Conservation (phyloP, 2,113 vertebrate genomes). For the Psittacara wagleri region DNA sequence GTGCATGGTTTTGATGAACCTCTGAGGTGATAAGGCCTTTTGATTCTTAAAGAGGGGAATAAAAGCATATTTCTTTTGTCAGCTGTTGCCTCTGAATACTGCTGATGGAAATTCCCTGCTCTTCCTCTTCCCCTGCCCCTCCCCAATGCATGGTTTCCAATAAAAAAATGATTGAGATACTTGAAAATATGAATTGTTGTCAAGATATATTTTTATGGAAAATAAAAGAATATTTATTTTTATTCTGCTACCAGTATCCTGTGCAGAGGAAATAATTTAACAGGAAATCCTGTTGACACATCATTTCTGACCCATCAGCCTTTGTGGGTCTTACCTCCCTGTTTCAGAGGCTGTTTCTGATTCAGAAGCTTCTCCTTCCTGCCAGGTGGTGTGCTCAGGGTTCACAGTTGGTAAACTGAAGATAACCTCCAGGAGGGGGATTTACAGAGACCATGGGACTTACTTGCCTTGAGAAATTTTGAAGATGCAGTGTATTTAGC, state of each 20-base stretch:
- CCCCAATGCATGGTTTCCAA: not conserved
- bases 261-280: constrained; percentile 39
- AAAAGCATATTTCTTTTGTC: not conserved
- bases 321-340: constrained; percentile 49
- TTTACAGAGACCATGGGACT: constrained; percentile 15
- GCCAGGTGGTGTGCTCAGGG: constrained; percentile 42
- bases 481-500: not conserved
- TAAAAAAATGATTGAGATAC: not conserved
- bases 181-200: constrained; percentile 4
- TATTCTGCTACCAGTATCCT: constrained; percentile 5
- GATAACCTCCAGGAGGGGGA: constrained; percentile 21
- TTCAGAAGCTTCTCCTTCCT: constrained; percentile 62
- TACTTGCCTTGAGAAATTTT: constrained; percentile 30
- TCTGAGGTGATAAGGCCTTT: not conserved
- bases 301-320: constrained; percentile 21
- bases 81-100: not conserved
- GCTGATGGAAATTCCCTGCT: not conserved
- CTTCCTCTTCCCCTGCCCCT: not conserved
- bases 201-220: not conserved
- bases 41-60: constrained; percentile 1
- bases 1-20: not conserved
- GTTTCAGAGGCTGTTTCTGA: constrained; percentile 37
- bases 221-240: constrained; percentile 49
- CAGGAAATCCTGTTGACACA: constrained; percentile 63
- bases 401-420: constrained; percentile 25